Evolutionary conservation across 1,140 invertebrate genomes (phyloP), one percentile per base, ranked within the genome.

Genomic region (Penaeus indicus): DNA sequence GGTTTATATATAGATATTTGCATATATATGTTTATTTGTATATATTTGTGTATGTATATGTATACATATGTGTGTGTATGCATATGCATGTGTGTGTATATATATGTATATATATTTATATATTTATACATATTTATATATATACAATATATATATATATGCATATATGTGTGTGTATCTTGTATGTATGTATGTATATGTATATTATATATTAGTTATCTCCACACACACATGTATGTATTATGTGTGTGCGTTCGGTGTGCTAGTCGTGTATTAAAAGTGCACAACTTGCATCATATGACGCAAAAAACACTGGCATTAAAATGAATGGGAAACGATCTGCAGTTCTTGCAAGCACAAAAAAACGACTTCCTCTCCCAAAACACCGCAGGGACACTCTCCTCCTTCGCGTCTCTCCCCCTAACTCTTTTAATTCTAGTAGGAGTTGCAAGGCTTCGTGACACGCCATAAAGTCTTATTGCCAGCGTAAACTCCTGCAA

Each of bases 191-290:
- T 60, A 54, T 60, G 21, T 25, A 60, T 22, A 80, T 54, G 47
- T 54, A 47, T 54, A 80, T 42, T 42, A 77, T 8, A 77, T 42
- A 77, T 54, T 42, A 10, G 11, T 21, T 54, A 80, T 25, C 38
- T 25, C 16, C 47, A 81, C 13, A 60, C 47, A 81, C 47, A 54
- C 61, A 83, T 13, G 21, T 82, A 27, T 21, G 5, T 27, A 27
- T 32, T 38, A 22, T 38, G 47, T 32, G 77, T 79, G 42, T 3
- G 78, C 25, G n/a, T 80, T n/a, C 25, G 27, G 18, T n/a, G 61
- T 60, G 78, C 42, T n/a, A 80, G n/a, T 60, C 8, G 47, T 22
- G 21, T 25, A 60, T 80, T 54, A 80, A 54, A 60, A 80, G 78
- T 54, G 42, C 61, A 47, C 60, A 54, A 60, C 42, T 16, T 47